A percentile compares a stretch with the other conserved stretches of the same genome.
These are phyloP conservation scores for Pluvialis apricaria DNA, from an alignment of 2,113 vertebrate genomes.

Conservation along the genomic window DNA sequence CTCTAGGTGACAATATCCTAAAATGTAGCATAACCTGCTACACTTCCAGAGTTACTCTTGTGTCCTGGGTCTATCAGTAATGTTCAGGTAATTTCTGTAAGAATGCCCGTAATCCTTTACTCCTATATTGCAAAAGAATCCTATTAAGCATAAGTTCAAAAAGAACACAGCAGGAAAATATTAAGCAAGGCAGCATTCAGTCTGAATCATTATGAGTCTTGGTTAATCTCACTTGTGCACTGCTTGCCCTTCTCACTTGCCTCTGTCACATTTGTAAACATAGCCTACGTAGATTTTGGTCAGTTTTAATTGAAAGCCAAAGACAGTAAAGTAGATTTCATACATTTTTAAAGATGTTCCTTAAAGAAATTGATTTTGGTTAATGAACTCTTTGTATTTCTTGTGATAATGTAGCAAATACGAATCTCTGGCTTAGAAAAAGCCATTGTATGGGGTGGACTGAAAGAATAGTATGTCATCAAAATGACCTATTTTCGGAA, in stretches of 20 bases:
- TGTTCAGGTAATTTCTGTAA: background rate
- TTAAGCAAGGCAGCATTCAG: background rate
- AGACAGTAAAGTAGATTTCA: background rate
- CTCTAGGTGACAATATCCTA: background rate
- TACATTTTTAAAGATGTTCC: background rate
- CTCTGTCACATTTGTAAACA: background rate
- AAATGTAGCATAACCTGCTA: background rate
- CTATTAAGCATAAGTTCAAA: background rate
- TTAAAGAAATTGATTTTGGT: slow-evolving; percentile 23
- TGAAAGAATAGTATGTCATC: background rate
- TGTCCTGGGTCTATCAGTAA: background rate
- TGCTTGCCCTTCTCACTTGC: background rate
- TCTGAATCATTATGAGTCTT: background rate
- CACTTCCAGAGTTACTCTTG: background rate
- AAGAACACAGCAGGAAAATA: background rate
- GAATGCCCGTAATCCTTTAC: background rate
- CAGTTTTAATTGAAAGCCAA: slow-evolving; percentile 29
- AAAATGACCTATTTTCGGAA: slow-evolving; percentile 23
- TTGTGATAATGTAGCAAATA: background rate
- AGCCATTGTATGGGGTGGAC: background rate
- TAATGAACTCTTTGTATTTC: slow-evolving; percentile 6
- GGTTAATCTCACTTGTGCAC: background rate
- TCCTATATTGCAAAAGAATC: background rate
- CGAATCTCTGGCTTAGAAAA: background rate
- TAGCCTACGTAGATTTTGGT: background rate